Conservation (phyloP, 2,113 vertebrate genomes). For the Perca flavescens region DNA sequence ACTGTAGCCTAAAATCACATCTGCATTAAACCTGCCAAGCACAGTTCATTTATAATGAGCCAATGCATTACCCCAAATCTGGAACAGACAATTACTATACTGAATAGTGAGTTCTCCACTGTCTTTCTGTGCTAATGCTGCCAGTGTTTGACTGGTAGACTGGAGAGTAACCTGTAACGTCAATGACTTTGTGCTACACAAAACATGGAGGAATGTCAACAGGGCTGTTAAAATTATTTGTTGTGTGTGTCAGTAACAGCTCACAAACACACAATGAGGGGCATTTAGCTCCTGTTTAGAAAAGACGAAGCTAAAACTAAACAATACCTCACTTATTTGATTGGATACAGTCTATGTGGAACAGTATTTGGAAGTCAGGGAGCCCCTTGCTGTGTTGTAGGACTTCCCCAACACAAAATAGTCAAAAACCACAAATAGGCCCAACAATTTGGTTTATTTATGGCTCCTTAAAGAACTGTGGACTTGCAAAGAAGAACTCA, state of each 20-base stretch:
- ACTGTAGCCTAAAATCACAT: too few relatives aligned
- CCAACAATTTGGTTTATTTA: not conserved
- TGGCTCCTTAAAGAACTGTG: not conserved
- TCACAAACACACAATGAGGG: constrained; percentile 45
- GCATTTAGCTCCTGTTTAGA: constrained; percentile 7
- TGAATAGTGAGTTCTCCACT: not conserved
- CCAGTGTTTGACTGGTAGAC: constrained; percentile 17
- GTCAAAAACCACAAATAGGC: not conserved
- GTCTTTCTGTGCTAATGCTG: not conserved
- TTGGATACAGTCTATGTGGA: not conserved
- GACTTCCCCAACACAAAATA: not conserved
- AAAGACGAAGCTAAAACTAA: not conserved
- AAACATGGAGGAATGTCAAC: constrained; percentile 50
- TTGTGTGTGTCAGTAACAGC: constrained; percentile 17
- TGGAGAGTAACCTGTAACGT: constrained; percentile 40
- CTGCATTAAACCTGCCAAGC: not conserved
- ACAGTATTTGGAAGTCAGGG: not conserved
- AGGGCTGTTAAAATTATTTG: constrained; percentile 23
- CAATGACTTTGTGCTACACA: not conserved
- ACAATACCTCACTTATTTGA: not conserved
- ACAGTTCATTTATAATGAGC: not conserved
- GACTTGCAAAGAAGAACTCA: not conserved
- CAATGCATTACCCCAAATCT: not conserved
- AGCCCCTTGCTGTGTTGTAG: not conserved
- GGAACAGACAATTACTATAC: not conserved